These are phyloP conservation scores for Muntiacus muntjak DNA, from an alignment of 2,113 vertebrate genomes.

Conservation along the genomic window DNA sequence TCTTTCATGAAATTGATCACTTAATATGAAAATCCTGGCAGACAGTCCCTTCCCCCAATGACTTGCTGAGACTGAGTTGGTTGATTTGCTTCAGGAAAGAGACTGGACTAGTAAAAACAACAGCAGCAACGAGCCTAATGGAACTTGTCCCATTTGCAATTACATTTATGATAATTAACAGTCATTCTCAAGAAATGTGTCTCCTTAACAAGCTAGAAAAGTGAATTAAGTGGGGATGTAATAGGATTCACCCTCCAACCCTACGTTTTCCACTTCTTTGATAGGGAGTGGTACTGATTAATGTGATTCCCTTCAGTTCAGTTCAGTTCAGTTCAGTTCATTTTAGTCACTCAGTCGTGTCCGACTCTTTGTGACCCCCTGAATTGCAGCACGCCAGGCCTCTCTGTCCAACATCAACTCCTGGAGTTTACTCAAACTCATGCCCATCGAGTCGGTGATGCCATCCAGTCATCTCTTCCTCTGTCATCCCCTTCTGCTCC, in stretches of 20 bases:
- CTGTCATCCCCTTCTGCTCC: no score
- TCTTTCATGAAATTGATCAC: background rate
- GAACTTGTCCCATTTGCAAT: background rate
- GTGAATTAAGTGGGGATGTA: background rate
- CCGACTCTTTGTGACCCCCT: no score
- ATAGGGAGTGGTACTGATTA: background rate
- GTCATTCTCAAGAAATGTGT: background rate
- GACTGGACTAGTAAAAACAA: background rate
- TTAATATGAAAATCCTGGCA: background rate
- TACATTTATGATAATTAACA: background rate
- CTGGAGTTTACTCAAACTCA: no score
- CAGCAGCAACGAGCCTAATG: background rate
- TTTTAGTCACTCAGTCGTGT: no score
- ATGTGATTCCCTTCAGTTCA: background rate
- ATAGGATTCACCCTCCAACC: background rate
- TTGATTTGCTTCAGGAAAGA: background rate
- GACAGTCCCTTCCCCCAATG: background rate
- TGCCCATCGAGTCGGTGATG: no score
- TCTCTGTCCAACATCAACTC: no score
- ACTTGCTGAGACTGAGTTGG: background rate
- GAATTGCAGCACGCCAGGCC: no score
- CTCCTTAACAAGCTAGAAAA: background rate
- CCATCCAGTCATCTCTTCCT: no score
- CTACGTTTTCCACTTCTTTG: background rate
- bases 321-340: no score